Evolutionary conservation across 2,113 vertebrate genomes (phyloP).

Genomic region (Craseonycteris thonglongyai): DNA sequence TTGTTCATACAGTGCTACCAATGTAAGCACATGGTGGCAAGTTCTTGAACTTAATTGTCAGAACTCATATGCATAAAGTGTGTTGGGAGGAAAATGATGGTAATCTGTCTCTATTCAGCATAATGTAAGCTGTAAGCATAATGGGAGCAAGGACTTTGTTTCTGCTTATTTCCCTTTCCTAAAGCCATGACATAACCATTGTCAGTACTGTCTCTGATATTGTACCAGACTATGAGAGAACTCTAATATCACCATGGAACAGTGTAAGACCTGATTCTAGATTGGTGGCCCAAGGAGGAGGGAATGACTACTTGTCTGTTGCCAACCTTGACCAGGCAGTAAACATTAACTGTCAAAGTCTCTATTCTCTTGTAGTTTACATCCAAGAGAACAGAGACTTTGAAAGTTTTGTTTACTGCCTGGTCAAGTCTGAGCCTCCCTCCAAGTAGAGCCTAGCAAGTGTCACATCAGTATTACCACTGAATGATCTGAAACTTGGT

Average conservation of each 20-base stretch:
- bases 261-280: neutral
- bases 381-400: neutral
- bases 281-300: neutral
- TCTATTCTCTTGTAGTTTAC: no score
- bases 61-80: neutral
- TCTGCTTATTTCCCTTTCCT: neutral
- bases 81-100: neutral
- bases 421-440: neutral
- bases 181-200: neutral
- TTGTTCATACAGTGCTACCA: no score
- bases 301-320: neutral
- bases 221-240: neutral
- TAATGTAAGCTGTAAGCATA: neutral
- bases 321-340: neutral
- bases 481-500: neutral
- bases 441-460: neutral
- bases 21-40: no score
- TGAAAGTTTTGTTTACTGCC: neutral
- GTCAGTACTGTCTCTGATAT: neutral
- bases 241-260: neutral
- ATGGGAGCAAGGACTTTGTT: neutral
- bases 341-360: no score
- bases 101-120: neutral
- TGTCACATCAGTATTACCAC: neutral
- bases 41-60: no score